Base-by-base conservation (phyloP, 2,888 invertebrate genomes). In the Linyphia triangularis region DNA sequence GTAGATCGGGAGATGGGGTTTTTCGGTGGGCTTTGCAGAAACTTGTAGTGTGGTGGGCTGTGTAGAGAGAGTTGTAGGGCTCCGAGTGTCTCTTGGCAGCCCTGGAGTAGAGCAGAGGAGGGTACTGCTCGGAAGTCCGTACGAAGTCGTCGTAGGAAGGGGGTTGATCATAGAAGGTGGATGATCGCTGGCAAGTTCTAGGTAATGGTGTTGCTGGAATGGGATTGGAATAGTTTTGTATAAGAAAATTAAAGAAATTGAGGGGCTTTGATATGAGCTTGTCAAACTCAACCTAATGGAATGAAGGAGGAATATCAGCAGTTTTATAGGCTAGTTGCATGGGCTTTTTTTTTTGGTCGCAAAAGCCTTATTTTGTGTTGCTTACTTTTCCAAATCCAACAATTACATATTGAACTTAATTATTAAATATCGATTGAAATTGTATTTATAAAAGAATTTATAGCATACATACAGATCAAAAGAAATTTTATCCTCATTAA, bases 81-180 rank as follows among this genome's bases (percentile, higher is more conserved):
- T 61, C 72, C 1, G 72, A 72, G 43, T 63, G 10, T 1, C 63
- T 7, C 16, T 82, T 82, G 3, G 69, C 51, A 1, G 59, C 67
- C 16, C 81, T 51, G 22, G 75, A 67, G 43, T 72, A 88, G 1
- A 81, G 24, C 0, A 75, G 43, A 30, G 86, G 86, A 37, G 86
- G 86, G 24, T 81, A 88, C 9, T 22, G 30, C 16, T 88, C 75
- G 10, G 86, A 59, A 2, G 81, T 19, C 30, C 61, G 72, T 16
- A 88, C 57, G 43, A 81, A 88, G n/a, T 88, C 86, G 10, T 81
- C 86, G 43, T 88, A 88, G 1, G 86, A 81, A 7, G 86, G 86
- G 3, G 73, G 81, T n/a, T 67, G 30, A 61, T 88, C 86, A 24
- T 33, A 59, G 59, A 19, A 37, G 0, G 16, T 67, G 19, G 59